A percentile compares a stretch with the other conserved stretches of the same genome.
Conservation (phyloP, 2,113 vertebrate species). For the Emydocephalus ijimae region DNA sequence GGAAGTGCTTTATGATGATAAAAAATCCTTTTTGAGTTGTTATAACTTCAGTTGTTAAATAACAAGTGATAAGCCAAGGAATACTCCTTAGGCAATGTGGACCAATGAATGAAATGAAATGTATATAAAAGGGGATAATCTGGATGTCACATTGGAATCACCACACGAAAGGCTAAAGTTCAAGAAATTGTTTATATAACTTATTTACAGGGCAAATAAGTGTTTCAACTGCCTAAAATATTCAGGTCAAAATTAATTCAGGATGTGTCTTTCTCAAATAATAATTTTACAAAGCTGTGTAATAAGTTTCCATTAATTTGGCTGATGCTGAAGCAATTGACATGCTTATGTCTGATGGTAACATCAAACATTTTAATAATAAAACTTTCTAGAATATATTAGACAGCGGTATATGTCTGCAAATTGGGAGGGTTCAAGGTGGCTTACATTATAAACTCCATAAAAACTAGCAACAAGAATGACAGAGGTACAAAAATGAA, state of each 20-base stretch:
- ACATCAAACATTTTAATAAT: conserved; percentile 70
- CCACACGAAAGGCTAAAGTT: not conserved
- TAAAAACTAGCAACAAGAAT: not conserved
- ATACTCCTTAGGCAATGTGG: not conserved
- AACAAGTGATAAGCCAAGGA: not conserved
- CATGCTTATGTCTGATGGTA: conserved; percentile 60
- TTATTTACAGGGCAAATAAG: not conserved
- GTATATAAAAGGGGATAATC: not conserved
- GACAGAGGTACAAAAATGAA: not conserved
- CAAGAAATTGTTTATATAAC: not conserved
- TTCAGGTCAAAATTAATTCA: not conserved
- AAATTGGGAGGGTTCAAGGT: not conserved
- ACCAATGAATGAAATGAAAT: not conserved
- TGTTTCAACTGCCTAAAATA: not conserved
- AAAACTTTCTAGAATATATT: conserved; percentile 31
- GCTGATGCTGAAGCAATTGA: conserved; percentile 50
- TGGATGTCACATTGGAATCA: not conserved
- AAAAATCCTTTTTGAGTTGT: not conserved
- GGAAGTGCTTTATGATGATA: not conserved
- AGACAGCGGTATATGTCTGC: not conserved
- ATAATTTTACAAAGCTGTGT: conserved; percentile 5
- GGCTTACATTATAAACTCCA: not conserved
- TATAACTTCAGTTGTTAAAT: not conserved
- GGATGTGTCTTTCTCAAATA: not conserved
- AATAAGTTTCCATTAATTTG: conserved; percentile 26